Evolutionary conservation across 2,113 vertebrate species (phyloP).

Genomic region (Rhodinocichla rosea): DNA sequence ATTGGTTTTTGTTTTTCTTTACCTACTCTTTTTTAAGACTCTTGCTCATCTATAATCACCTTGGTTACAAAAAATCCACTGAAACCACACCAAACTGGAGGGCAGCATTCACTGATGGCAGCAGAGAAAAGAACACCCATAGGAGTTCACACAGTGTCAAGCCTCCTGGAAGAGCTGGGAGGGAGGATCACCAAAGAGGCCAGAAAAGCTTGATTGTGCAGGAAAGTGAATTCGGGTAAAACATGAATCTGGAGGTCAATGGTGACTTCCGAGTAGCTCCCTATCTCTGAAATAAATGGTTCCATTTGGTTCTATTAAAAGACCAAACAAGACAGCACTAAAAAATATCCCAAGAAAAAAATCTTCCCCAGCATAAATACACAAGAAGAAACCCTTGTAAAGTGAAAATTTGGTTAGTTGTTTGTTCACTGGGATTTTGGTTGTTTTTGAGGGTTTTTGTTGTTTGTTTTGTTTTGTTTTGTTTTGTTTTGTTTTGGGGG

Average conservation of each 20-base stretch:
- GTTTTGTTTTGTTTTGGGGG: neutral
- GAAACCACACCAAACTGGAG: neutral
- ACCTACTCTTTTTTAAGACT: neutral
- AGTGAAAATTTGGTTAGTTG: neutral
- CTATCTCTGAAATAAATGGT: neutral
- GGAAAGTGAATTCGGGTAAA: neutral
- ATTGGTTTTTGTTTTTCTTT: neutral
- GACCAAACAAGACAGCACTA: neutral
- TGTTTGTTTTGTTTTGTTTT: neutral
- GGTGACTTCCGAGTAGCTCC: neutral
- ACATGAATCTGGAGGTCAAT: neutral
- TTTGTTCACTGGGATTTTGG: neutral
- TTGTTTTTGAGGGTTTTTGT: neutral
- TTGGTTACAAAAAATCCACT: neutral
- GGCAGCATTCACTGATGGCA: neutral
- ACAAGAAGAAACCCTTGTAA: neutral
- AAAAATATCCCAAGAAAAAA: neutral
- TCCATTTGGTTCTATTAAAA: neutral
- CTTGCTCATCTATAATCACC: neutral
- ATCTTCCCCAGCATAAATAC: fast-evolving
- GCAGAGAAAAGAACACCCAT: neutral
- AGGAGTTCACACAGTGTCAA: neutral
- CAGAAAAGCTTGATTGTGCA: neutral
- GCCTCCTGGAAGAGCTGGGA: neutral
- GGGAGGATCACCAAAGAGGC: neutral